A percentile compares a stretch with the other conserved stretches of the same genome.
phyloP scores from a whole-genome alignment of 2,113 vertebrate species.

The Zosterops lateralis region DNA sequence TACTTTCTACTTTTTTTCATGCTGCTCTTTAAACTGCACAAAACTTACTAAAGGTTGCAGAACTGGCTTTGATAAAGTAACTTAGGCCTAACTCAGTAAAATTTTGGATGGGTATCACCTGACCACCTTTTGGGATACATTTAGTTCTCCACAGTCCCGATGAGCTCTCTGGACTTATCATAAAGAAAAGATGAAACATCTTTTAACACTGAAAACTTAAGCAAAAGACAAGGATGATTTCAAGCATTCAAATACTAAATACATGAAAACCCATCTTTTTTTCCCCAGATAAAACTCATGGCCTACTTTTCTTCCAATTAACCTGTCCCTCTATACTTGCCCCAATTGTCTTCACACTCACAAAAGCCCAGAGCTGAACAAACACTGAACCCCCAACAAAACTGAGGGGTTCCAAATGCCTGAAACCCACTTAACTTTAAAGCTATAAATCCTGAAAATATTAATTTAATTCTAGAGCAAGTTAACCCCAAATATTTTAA shows the following conservation, averaged over 20 bases:
- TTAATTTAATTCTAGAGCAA: not conserved
- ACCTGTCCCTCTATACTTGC: constrained; percentile 2
- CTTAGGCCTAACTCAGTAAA: not conserved
- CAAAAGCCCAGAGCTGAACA: constrained; percentile 14
- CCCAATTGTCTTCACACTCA: not conserved
- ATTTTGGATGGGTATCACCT: not conserved
- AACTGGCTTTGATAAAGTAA: not conserved
- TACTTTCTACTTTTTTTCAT: not conserved
- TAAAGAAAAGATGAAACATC: not conserved
- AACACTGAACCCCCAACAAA: not conserved
- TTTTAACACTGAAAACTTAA: not conserved
- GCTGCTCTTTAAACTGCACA: not conserved
- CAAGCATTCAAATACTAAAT: not conserved
- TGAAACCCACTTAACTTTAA: not conserved
- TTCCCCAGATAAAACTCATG: not conserved
- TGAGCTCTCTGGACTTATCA: not conserved
- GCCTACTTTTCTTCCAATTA: constrained; percentile 26
- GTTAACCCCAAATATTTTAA: not conserved
- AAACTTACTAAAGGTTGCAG: not conserved
- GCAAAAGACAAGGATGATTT: not conserved
- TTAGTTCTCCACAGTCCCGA: not conserved
- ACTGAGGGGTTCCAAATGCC: not conserved
- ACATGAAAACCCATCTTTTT: not conserved
- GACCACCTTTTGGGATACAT: not conserved
- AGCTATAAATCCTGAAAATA: not conserved